These are phyloP conservation scores for Thysanoteuthis rhombus DNA, from an alignment of 2,888 invertebrate genomes.

Conservation along the genomic window DNA sequence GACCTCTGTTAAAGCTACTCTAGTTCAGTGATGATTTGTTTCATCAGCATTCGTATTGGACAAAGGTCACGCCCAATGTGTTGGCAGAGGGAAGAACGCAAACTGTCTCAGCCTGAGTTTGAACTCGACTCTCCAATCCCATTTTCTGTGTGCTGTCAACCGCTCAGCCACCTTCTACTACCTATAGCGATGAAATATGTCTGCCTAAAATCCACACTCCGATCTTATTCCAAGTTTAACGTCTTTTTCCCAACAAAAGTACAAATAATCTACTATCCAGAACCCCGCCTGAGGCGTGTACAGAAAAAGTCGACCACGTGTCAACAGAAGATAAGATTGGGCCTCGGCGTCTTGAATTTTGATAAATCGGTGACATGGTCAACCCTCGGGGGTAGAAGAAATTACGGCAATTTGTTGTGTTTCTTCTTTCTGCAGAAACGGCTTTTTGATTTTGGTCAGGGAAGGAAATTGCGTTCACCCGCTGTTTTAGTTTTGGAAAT, in stretches of 20 bases:
- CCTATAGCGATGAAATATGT: no score
- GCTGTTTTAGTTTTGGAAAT: neutral
- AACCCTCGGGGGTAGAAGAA: neutral
- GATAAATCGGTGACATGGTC: neutral
- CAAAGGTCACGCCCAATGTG: no score
- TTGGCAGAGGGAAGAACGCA: no score
- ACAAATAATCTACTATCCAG: neutral
- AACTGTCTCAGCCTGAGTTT: no score
- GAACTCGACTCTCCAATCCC: no score
- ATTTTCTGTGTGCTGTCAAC: no score
- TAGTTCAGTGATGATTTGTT: no score
- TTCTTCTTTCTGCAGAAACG: neutral
- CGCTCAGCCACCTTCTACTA: no score
- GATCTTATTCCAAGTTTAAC: neutral
- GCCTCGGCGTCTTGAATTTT: neutral
- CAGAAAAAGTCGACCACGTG: neutral
- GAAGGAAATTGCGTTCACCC: neutral
- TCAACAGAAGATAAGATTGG: neutral
- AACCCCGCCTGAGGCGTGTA: neutral
- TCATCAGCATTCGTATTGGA: no score
- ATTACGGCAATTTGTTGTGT: neutral
- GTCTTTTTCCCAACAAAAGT: neutral
- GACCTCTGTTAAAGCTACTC: no score
- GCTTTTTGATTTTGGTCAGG: neutral
- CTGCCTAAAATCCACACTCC: neutral